Conservation (phyloP, 2,888 invertebrate genomes). For the Drosophila kuntzei region DNA sequence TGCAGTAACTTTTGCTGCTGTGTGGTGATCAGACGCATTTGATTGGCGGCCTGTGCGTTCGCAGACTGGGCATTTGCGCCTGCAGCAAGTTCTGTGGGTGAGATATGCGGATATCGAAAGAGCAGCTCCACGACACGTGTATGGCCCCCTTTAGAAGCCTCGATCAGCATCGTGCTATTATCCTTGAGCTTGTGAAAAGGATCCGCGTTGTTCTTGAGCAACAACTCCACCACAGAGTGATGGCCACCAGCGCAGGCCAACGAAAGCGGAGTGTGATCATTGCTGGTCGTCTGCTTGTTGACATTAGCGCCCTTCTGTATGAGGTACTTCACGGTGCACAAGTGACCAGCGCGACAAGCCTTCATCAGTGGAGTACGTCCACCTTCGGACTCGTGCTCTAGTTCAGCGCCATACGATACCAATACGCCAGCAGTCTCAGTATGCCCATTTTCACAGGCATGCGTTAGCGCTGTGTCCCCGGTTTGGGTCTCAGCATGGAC, state of each 20-base stretch:
- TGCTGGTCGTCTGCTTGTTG: conserved; percentile 95
- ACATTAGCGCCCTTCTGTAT: conserved; percentile 94
- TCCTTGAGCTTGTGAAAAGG: conserved; percentile 99
- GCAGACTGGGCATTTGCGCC: conserved; percentile 69
- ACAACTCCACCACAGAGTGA: conserved; percentile 95
- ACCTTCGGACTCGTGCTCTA: conserved; percentile 98
- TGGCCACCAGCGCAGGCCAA: conserved; percentile 99
- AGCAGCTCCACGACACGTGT: conserved; percentile 97
- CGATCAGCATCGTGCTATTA: conserved; percentile 99
- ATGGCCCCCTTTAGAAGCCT: conserved; percentile 99
- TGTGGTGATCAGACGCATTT: conserved; percentile 82
- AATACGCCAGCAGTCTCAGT: conserved; percentile 98
- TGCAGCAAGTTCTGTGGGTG: conserved; percentile 86
- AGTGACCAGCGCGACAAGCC: conserved; percentile 97
- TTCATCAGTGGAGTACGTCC: conserved; percentile 99
- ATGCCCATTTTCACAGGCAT: conserved; percentile 99
- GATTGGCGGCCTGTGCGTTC: conserved; percentile 80
- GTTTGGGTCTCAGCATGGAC: conserved; percentile 98
- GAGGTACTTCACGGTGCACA: conserved; percentile 98
- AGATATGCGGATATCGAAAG: conserved; percentile 95
- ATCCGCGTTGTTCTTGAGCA: conserved; percentile 96
- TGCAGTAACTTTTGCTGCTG: conserved; percentile 85
- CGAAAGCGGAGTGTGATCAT: conserved; percentile 98
- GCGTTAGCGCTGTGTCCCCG: conserved; percentile 97
- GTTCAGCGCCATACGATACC: conserved; percentile 94